Conservation (phyloP, 2,888 invertebrate species). For the Conistra vaccinii region DNA sequence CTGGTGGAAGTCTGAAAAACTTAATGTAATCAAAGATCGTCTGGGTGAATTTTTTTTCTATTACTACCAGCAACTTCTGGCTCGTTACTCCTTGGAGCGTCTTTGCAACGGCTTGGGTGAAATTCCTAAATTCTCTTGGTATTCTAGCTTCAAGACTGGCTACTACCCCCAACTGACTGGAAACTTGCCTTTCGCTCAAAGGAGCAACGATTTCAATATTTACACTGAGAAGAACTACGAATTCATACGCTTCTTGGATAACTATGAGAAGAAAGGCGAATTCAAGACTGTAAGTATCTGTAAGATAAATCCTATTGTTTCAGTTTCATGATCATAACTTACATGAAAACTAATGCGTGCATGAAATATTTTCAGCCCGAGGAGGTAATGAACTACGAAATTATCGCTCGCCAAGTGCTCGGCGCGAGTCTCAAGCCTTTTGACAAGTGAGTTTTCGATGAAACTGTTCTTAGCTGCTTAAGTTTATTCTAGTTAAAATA, state of each 20-base stretch:
- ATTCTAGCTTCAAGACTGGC: conserved; percentile 88
- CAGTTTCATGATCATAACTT: background rate
- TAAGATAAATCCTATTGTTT: background rate
- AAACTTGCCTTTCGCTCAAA: conserved; percentile 89
- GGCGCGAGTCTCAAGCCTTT: conserved; percentile 75
- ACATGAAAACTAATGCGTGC: background rate
- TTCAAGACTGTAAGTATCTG: conserved; percentile 89
- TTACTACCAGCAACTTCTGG: conserved; percentile 92
- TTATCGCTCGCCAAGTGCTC: conserved; percentile 88
- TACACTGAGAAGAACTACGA: conserved; percentile 87
- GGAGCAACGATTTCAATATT: conserved; percentile 91
- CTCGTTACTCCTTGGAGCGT: conserved; percentile 93
- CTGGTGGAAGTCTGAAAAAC: conserved; percentile 91
- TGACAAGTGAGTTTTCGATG: conserved; percentile 73
- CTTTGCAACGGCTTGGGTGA: conserved; percentile 91
- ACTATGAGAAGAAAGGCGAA: conserved; percentile 91
- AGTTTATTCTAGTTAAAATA: background rate
- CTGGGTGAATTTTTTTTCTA: conserved; percentile 93
- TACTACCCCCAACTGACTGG: conserved; percentile 75
- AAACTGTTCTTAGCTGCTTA: background rate
- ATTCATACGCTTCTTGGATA: conserved; percentile 89
- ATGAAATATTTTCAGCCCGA: conserved; percentile 76
- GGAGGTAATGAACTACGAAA: conserved; percentile 88
- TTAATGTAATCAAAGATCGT: conserved; percentile 87
- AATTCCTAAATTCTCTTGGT: conserved; percentile 92